Evolutionary conservation across 2,888 invertebrate species (phyloP).

Genomic region (Norana najaformis): DNA sequence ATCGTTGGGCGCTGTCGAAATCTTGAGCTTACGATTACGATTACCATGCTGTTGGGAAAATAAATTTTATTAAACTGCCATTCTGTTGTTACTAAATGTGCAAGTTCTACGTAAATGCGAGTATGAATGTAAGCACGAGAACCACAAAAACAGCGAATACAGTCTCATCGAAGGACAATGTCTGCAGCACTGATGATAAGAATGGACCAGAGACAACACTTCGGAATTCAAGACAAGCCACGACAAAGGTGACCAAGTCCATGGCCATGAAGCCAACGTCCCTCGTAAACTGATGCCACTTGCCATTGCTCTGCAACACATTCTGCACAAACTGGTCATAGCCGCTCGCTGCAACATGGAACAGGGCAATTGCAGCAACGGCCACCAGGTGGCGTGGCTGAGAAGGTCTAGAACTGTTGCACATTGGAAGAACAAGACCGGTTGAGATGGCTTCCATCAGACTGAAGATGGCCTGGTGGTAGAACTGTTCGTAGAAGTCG

Average conservation of each 20-base stretch:
- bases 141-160: neutral
- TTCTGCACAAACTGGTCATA: conserved; percentile 44
- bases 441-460: conserved; percentile 43
- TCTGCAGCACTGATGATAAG: neutral
- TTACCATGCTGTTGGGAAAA: neutral
- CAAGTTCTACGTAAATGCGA: neutral
- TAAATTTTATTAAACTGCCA: neutral
- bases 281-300: conserved; percentile 69
- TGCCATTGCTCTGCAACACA: conserved; percentile 46
- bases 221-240: neutral
- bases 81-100: neutral
- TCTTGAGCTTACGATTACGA: no score
- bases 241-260: conserved; percentile 65
- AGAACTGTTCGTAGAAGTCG: conserved; percentile 42
- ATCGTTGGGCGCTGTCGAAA: no score
- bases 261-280: conserved; percentile 74
- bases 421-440: conserved; percentile 34
- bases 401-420: conserved; percentile 48
- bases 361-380: conserved; percentile 38
- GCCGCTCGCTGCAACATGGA: conserved; percentile 40
- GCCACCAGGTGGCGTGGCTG: conserved; percentile 51
- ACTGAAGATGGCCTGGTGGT: conserved; percentile 45
- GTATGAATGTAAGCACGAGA: neutral
- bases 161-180: neutral
- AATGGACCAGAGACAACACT: neutral